Evolutionary conservation across 2,797 vertebrate species (phyloP).

Genomic region (Meda fulgida): DNA sequence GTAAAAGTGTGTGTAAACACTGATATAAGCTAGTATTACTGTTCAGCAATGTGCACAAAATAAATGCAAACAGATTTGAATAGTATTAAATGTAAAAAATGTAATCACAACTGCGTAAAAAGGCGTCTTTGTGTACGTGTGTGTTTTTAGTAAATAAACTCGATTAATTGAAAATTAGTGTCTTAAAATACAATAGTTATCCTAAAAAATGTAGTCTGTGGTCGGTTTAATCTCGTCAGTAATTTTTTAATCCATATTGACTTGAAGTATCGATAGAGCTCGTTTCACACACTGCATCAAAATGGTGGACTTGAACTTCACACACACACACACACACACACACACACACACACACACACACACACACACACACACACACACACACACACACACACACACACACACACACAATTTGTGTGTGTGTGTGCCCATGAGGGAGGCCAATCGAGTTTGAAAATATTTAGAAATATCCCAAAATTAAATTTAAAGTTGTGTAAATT

Average conservation of each 20-base stretch:
- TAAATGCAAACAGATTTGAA: background rate
- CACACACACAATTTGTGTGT: too few species aligned
- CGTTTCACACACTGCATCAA: conserved; percentile 32
- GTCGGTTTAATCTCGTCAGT: background rate
- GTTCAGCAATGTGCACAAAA: background rate
- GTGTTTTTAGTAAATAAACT: background rate
- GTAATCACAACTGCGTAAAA: background rate
- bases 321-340: conserved; percentile 6
- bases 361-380: conserved; percentile 28
- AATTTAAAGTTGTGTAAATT: background rate
- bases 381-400: too few species aligned
- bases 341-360: conserved; percentile 27
- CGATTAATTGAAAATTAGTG: background rate
- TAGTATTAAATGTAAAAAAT: too few species aligned
- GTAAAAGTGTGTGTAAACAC: background rate
- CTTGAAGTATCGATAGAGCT: background rate
- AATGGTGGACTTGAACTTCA: conserved; percentile 42
- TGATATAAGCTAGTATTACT: too few species aligned
- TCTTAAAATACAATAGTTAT: background rate
- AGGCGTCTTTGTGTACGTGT: background rate
- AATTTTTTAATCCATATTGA: background rate
- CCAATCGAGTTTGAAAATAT: background rate
- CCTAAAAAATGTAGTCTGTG: background rate
- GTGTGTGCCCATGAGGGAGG: background rate
- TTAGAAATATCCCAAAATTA: background rate